Percentiles rank a stretch among this genome's conserved stretches.
Evolutionary conservation across 2,113 vertebrate species (phyloP).

Genomic region (Polypterus bichir): DNA sequence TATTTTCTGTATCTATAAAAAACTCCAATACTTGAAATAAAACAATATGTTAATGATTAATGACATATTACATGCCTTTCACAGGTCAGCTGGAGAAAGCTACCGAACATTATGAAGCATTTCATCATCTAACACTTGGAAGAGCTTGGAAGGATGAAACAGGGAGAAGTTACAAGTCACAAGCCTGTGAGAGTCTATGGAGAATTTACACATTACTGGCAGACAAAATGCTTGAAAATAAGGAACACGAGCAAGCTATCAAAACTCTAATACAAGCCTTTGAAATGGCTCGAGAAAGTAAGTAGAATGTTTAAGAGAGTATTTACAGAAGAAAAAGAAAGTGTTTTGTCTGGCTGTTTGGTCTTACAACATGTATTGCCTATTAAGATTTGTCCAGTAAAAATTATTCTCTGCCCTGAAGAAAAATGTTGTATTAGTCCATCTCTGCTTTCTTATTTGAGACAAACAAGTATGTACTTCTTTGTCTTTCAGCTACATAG

Average conservation of each 20-base stretch:
- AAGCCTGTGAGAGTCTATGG: constrained; percentile 58
- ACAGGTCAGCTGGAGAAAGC: constrained; percentile 54
- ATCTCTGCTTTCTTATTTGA: too few species aligned
- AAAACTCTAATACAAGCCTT: constrained; percentile 54
- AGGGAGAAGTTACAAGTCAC: constrained; percentile 37
- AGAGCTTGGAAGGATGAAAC: constrained; percentile 51
- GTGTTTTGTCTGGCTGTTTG: too few species aligned
- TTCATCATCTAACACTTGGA: constrained; percentile 49
- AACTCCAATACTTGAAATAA: not conserved
- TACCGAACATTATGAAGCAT: constrained; percentile 56
- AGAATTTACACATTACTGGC: constrained; percentile 52
- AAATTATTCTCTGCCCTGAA: too few species aligned
- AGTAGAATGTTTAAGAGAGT: constrained; percentile 21
- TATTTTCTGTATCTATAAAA: too few species aligned
- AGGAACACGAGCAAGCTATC: constrained; percentile 51
- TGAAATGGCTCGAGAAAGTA: constrained; percentile 61
- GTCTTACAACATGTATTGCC: too few species aligned
- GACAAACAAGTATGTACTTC: too few species aligned
- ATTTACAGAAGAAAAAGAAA: too few species aligned
- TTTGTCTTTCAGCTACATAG: too few species aligned
- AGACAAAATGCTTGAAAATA: constrained; percentile 54
- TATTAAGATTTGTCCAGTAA: too few species aligned
- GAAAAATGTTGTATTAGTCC: too few species aligned
- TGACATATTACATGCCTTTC: constrained; percentile 25
- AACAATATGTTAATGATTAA: constrained; percentile 7